Evolutionary conservation across 1,140 invertebrate genomes (phyloP).

Genomic region (Monochamus saltuarius): DNA sequence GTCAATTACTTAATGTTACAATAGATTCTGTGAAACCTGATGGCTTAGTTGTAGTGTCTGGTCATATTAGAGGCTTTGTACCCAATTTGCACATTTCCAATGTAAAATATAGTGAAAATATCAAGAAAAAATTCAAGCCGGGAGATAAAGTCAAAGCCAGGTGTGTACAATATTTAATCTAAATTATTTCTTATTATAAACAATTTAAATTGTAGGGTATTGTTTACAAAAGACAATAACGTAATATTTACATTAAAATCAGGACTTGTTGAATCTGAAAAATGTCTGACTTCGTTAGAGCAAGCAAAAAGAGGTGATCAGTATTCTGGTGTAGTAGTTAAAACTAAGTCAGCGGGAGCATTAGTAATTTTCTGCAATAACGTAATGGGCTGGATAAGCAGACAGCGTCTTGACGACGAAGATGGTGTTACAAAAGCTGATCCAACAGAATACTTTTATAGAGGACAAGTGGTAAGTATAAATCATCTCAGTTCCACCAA

Average conservation of each 20-base stretch:
- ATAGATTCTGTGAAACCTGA: conserved; percentile 49
- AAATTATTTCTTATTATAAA: not conserved
- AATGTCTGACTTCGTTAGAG: conserved; percentile 53
- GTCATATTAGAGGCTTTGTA: conserved; percentile 50
- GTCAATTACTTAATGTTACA: conserved; percentile 55
- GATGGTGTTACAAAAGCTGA: conserved; percentile 48
- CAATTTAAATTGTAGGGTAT: conserved; percentile 27
- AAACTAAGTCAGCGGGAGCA: conserved; percentile 53
- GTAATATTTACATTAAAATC: conserved; percentile 60
- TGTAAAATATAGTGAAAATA: conserved; percentile 36
- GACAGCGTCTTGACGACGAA: conserved; percentile 51
- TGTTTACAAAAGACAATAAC: conserved; percentile 22
- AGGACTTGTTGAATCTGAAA: conserved; percentile 56
- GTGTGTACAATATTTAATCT: conserved; percentile 25
- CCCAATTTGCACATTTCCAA: conserved; percentile 45
- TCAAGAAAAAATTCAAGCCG: conserved; percentile 49
- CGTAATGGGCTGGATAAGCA: conserved; percentile 60
- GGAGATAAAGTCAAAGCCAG: conserved; percentile 54
- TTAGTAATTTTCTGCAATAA: conserved; percentile 63
- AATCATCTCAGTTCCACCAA: too few species aligned
- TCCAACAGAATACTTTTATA: conserved; percentile 56
- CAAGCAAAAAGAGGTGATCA: conserved; percentile 54
- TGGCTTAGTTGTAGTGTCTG: conserved; percentile 50
- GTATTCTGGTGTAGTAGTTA: conserved; percentile 60
- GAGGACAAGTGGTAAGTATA: conserved; percentile 62